phyloP scores from a whole-genome alignment of 92 coral and sea anemone genomes.

The Meandrina meandrites region DNA sequence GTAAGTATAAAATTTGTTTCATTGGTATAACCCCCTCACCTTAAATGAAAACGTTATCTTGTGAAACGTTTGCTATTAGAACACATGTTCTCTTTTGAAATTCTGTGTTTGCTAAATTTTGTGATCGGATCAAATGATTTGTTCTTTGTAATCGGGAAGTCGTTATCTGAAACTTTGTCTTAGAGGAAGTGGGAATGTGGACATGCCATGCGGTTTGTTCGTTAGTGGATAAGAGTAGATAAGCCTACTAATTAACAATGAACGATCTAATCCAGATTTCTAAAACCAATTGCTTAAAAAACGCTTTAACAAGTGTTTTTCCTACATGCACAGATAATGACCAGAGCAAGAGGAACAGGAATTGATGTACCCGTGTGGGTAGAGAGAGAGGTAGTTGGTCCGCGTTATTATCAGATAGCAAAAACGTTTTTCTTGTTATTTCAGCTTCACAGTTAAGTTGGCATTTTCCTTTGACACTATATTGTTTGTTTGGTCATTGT shows the following conservation, averaged over 20 bases:
- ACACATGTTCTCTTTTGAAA: no score
- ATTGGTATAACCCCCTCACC: not conserved
- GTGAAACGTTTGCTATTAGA: no score
- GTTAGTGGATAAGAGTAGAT: no score
- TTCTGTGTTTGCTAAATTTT: no score
- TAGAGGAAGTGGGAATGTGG: no score
- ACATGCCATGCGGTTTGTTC: no score
- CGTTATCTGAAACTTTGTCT: not conserved
- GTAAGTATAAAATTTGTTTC: conserved; percentile 59
- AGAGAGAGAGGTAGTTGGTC: conserved; percentile 73
- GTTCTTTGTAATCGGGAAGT: not conserved
- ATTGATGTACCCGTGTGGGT: conserved; percentile 99
- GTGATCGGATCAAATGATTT: not conserved
- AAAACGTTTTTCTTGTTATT: not conserved
- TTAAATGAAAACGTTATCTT: no score
- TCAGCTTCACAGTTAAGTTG: not conserved
- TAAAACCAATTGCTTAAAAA: no score
- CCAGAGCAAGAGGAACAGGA: conserved; percentile 89
- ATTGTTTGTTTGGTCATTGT: not conserved
- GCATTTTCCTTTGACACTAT: not conserved
- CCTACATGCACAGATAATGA: conserved; percentile 65
- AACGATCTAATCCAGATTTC: no score
- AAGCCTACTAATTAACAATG: no score
- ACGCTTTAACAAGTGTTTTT: not conserved
- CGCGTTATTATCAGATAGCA: not conserved